Evolutionary conservation across 2,888 invertebrate genomes (phyloP), one percentile per base, ranked within the genome.

Genomic region (Anaspis maculata): DNA sequence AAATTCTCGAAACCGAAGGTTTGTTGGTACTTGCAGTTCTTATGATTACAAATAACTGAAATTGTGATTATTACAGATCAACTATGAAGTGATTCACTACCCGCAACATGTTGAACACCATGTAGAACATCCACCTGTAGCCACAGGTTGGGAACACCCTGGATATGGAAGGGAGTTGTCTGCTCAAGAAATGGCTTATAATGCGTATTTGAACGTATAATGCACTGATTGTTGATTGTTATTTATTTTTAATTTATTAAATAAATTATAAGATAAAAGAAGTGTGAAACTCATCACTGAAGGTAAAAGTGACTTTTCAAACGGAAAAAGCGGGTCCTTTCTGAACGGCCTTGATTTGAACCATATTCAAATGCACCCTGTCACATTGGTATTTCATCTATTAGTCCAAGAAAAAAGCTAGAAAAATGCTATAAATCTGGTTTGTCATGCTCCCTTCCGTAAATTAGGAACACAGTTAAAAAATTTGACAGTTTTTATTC

Each of bases 51-150:
- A n/a, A 13, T 11, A 10, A 4, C 9, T 25, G 10, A 14, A 26
- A n/a, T 25, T 29, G 68, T 70, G 67, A 83, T 51, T 4, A 22
- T 30, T 39, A 29, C 19, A 39, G 39, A 79, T 86, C 45, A 87
- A 86, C 66, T 88, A 88, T 57, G 88, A 89, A 69, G 85, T 88
- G 28, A 80, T 87, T 47, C 87, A 88, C 63, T 85, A 84, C 57
- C 83, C 83, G 16, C 79, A 78, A 51, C 77, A 76, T 48, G 72
- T 73, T 39, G 83, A 82, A 32, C 82, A 83, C 39, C 78, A 78
- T 37, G 39, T 53, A 13, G 68, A 68, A 32, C 76, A 54, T 35
- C 70, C 48, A 23, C 56, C 66, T 21, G 24, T 24, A 11, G 57
- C 62, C 33, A 32, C 42, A 15, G 57, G 53, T 32, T 59, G 56